Evolutionary conservation across 2,113 vertebrate genomes (phyloP), one percentile per base, ranked within the genome.

Genomic region (Girardinichthys multiradiatus): DNA sequence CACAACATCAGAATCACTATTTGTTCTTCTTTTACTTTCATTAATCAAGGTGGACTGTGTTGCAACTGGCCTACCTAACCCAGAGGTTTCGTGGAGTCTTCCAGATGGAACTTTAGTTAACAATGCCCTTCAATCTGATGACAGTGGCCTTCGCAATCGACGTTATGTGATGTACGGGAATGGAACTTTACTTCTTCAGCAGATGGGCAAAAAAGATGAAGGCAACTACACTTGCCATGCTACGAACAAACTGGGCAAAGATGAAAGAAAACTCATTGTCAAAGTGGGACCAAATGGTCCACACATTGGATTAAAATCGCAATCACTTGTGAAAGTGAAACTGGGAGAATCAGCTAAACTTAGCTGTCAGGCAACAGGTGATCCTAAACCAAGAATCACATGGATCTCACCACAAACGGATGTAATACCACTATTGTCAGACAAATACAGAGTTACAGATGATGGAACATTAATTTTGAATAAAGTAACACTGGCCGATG

Each of bases 221-320:
- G 94, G 94, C 0, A 93, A 95, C 81, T 95, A 95, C 71, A 95
- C 93, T 28, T 95, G 94, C 59, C 91, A 92, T 30, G 93, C 94
- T 24, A 93, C 92, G 68, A 95, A 95, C 63, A 92, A 92, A 76
- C 85, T 95, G 9, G 94, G 94, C 31, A 92, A 90, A 75, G 94
- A 94, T 14, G 93, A 94, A 80, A 93, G 88, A 86, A 95, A 92
- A 84, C 88, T 95, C 17, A 94, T 76, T 4, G 86, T 95, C 37
- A 92, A 78, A 78, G 89, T 95, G 42, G 88, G 82, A 45, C 88
- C 91, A 12, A 90, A 92, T 33, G 86, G 84, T 76, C 93, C 92
- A 11, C 86, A 71, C 62, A 93, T 93, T 72, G 68, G 33, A 64
- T 87, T 68, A 1, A 92, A 92, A 75, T 87, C 90, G 4, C 91